Percentiles rank a stretch among this genome's conserved stretches.
Evolutionary conservation across 1,140 invertebrate species (phyloP).

Genomic region (Meteorus sp.): DNA sequence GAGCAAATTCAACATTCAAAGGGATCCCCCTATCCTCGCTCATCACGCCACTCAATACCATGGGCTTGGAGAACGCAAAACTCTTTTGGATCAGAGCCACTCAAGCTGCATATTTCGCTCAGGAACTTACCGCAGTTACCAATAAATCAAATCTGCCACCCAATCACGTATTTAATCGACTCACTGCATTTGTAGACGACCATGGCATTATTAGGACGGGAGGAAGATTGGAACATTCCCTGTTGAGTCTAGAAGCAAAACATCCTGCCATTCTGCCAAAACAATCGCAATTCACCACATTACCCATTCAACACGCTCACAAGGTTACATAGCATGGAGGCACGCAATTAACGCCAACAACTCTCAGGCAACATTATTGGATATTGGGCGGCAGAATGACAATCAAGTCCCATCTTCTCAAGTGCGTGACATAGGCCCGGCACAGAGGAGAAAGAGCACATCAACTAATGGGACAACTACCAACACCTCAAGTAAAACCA

Average conservation of each 20-base stretch:
- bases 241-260: conserved; percentile 27
- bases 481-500: background rate
- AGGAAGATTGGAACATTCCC: conserved; percentile 34
- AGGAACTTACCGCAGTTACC: too few relatives aligned
- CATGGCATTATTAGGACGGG: conserved; percentile 36
- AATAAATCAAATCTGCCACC: too few relatives aligned
- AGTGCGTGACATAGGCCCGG: background rate
- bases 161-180: too few relatives aligned
- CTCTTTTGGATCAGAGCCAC: too few relatives aligned
- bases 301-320: conserved; percentile 35
- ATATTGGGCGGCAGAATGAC: conserved; percentile 19
- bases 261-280: conserved; percentile 36
- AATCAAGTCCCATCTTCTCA: background rate
- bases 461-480: background rate
- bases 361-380: conserved; percentile 24
- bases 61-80: too few relatives aligned
- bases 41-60: too few relatives aligned
- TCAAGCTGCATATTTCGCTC: too few relatives aligned
- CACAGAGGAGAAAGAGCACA: background rate
- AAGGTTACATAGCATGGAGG: conserved; percentile 32
- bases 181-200: conserved; percentile 28
- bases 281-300: conserved; percentile 24
- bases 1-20: too few relatives aligned
- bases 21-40: too few relatives aligned
- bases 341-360: conserved; percentile 7